Conservation (phyloP, 2,797 vertebrate species). For the Coreius guichenoti region DNA sequence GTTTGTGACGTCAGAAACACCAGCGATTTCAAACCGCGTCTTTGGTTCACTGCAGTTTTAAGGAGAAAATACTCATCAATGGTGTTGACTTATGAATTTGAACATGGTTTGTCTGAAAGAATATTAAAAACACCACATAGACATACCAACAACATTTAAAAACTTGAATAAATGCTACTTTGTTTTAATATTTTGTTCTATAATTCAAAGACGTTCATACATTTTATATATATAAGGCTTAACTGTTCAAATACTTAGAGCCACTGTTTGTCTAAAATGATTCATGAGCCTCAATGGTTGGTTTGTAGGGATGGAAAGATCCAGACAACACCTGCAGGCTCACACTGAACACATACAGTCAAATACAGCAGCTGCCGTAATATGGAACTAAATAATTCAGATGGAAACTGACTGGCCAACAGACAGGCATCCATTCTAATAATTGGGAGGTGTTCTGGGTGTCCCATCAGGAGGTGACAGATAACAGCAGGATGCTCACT, state of each 20-base stretch:
- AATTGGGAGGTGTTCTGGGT: slow-evolving; percentile 20
- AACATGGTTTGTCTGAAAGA: no score
- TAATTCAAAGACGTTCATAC: background rate
- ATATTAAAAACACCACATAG: no score
- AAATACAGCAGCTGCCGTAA: slow-evolving; percentile 32
- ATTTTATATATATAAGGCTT: background rate
- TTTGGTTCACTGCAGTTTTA: no score
- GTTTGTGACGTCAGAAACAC: no score
- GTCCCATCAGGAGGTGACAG: slow-evolving; percentile 9
- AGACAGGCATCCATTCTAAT: slow-evolving; percentile 4
- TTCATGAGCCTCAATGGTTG: slow-evolving; percentile 13
- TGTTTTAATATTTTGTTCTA: background rate
- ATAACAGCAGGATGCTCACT: background rate
- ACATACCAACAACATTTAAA: no score
- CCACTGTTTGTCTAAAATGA: slow-evolving; percentile 26
- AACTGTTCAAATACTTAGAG: background rate
- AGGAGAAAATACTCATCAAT: no score
- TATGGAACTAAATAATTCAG: slow-evolving; percentile 35
- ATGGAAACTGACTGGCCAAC: slow-evolving; percentile 22
- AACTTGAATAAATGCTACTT: background rate
- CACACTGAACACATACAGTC: background rate
- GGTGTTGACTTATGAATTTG: no score
- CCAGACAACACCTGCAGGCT: slow-evolving; percentile 28
- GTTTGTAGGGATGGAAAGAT: slow-evolving; percentile 33
- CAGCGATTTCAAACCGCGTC: no score